phyloP scores from a whole-genome alignment of 1,140 invertebrate species.

The Danaus plexippus region DNA sequence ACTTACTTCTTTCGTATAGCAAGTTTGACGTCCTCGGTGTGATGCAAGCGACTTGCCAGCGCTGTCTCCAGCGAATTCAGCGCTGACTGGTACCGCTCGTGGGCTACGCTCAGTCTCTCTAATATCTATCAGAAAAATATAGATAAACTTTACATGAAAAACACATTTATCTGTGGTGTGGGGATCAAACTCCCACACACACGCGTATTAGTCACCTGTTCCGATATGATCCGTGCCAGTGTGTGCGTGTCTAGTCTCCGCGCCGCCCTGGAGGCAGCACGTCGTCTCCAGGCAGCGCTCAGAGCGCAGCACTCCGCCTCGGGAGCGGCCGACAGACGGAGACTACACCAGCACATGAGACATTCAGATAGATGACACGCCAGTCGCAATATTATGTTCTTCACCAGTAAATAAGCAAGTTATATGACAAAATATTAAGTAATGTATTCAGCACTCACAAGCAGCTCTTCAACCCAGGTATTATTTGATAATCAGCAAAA shows the following conservation, averaged over 20 bases:
- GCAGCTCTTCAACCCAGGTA: too few species aligned
- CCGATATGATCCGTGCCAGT: conserved; percentile 83
- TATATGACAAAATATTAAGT: too few species aligned
- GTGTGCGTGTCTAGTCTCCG: conserved; percentile 80
- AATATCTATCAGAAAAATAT: conserved; percentile 38
- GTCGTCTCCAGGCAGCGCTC: conserved; percentile 79
- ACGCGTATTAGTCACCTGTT: conserved; percentile 71
- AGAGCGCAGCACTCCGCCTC: conserved; percentile 51
- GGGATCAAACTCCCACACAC: too few species aligned
- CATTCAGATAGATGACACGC: too few species aligned
- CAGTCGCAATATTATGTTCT: too few species aligned
- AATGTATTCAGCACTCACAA: too few species aligned
- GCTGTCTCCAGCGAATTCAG: conserved; percentile 39
- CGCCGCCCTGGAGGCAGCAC: conserved; percentile 80
- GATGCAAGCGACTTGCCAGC: conserved; percentile 81
- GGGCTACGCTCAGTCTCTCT: conserved; percentile 46
- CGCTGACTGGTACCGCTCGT: conserved; percentile 53
- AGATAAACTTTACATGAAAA: neutral
- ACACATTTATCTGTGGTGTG: too few species aligned
- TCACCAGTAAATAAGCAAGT: too few species aligned
- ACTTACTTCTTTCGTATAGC: conserved; percentile 79
- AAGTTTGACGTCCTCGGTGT: conserved; percentile 86
- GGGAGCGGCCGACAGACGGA: conserved; percentile 22
- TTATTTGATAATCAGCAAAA: too few species aligned
- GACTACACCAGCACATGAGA: conserved; percentile 14